phyloP scores from a whole-genome alignment of 2,113 vertebrate genomes.

The Lampris megalopsis region DNA sequence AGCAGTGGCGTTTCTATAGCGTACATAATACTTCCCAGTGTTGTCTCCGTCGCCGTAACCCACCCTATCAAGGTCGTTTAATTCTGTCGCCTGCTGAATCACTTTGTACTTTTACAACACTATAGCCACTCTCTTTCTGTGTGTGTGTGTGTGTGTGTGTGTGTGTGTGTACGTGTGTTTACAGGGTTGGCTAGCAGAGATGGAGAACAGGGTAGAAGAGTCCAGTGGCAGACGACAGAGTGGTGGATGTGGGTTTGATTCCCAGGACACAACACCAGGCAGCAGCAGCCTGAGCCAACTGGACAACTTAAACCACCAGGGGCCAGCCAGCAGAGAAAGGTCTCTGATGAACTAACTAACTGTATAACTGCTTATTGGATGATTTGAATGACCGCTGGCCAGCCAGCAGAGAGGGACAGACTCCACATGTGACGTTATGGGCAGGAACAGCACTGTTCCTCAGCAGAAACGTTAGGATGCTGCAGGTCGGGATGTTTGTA shows the following conservation, averaged over 20 bases:
- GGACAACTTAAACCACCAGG: constrained; percentile 77
- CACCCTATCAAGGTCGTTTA: no score
- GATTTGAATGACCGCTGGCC: not conserved
- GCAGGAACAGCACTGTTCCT: no score
- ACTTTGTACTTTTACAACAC: no score
- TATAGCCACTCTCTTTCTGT: no score
- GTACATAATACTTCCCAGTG: no score
- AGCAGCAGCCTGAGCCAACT: constrained; percentile 78
- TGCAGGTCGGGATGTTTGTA: no score
- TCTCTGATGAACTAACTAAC: not conserved
- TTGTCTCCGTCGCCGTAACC: no score
- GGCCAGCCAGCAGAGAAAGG: constrained; percentile 86
- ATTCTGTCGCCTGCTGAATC: no score
- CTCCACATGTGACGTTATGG: no score
- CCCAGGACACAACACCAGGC: constrained; percentile 79
- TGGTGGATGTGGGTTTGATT: constrained; percentile 81
- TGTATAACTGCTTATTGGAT: not conserved
- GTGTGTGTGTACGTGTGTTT: not conserved
- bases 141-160: not conserved
- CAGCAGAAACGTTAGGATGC: no score
- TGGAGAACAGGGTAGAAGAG: constrained; percentile 83
- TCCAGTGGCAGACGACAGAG: constrained; percentile 86
- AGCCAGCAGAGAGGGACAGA: no score
- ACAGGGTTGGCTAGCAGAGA: constrained; percentile 93
- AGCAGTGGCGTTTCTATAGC: no score